Conservation (phyloP, 2,113 vertebrate genomes). For the Leucopternis melanops region DNA sequence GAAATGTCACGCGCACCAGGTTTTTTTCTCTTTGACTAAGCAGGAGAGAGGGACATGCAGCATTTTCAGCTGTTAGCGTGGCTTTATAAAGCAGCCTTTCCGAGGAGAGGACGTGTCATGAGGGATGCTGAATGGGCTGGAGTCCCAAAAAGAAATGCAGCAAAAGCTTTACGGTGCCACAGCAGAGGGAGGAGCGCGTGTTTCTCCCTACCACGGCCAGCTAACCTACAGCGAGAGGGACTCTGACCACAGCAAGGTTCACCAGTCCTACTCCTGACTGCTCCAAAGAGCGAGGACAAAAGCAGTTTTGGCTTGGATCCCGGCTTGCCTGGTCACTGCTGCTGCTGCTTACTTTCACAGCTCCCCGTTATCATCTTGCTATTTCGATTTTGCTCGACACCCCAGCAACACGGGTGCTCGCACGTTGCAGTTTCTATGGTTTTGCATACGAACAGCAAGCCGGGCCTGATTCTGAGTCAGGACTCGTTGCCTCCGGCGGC, state of each 20-base stretch:
- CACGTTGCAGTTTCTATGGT: background rate
- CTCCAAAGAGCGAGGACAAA: background rate
- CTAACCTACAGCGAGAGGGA: background rate
- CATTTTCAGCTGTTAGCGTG: background rate
- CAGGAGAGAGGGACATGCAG: background rate
- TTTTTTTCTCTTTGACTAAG: background rate
- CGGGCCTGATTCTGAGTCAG: background rate
- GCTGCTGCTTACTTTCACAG: background rate
- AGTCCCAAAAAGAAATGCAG: background rate
- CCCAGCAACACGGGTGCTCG: background rate
- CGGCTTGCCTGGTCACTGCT: background rate
- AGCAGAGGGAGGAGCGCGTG: background rate
- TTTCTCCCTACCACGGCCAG: background rate
- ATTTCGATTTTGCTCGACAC: background rate
- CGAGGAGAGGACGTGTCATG: background rate
- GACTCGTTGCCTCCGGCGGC: rapidly evolving
- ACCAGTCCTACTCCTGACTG: background rate
- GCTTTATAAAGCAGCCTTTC: background rate
- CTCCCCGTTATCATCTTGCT: background rate
- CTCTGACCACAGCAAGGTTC: background rate
- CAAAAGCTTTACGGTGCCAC: background rate
- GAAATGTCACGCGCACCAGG: background rate
- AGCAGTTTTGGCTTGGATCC: background rate
- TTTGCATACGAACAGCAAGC: background rate
- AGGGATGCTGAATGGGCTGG: background rate